These are phyloP conservation scores for Ridgeia piscesae DNA, from an alignment of 1,140 invertebrate genomes.

Conservation along the genomic window DNA sequence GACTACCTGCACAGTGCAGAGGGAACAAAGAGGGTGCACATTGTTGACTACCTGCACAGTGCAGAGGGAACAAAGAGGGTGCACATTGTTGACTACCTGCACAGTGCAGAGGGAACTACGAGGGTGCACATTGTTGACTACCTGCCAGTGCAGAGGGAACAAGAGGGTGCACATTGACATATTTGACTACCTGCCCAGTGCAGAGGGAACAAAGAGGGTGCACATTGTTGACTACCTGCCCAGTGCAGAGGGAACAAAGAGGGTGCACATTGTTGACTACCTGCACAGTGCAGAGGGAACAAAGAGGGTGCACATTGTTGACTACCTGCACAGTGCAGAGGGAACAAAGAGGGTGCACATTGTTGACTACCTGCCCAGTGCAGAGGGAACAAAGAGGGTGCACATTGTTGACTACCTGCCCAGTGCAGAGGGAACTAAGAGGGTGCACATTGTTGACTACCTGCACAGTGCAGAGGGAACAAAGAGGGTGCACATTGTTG, in stretches of 20 bases:
- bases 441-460: neutral
- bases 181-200: neutral
- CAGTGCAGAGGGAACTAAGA: neutral
- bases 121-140: neutral
- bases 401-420: neutral
- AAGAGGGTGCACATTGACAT: too few species aligned
- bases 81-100: neutral
- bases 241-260: neutral
- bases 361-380: neutral
- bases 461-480: neutral
- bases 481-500: neutral
- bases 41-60: neutral
- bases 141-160: neutral
- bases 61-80: neutral
- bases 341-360: neutral
- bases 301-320: neutral
- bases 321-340: neutral
- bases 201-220: neutral
- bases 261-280: neutral
- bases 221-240: neutral
- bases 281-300: neutral
- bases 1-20: neutral
- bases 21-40: neutral
- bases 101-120: neutral
- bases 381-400: neutral